Base-by-base conservation (phyloP, 2,113 vertebrate species). In the Ardeotis arabs region DNA sequence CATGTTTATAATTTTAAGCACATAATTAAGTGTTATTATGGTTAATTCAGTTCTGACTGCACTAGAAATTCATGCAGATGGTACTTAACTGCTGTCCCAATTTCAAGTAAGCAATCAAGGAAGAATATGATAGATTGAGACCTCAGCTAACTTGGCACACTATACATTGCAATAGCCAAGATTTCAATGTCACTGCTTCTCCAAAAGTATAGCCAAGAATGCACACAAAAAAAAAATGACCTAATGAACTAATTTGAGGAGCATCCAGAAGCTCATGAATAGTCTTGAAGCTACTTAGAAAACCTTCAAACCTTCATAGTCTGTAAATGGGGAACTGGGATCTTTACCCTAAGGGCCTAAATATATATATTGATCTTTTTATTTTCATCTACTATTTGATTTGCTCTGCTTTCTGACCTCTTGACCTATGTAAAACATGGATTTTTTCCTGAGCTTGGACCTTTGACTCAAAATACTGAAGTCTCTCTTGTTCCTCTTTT, bases 1-100 rank as follows among this genome's bases (percentile, higher is more conserved):
- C 15, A 50, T 44, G 28, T 8, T 82, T 83, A 66, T 75, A 58
- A 84, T 49, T 75, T 70, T 69, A 72, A 75, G 35, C 39, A 75
- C 0, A 0, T 63, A 67, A 85, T 88, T 90, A 79, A 87, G 12
- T 29, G 15, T 7, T 80, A 81, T 70, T 81, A n/a, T 31, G 37
- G n/a, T 47, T 83, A 88, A 88, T 91, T 87, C 37, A 55, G 39
- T 88, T 79, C 70, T 90, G 59, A 69, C 52, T 80, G 41, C 60
- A 25, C 31, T 67, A 81, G 44, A 90, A 93, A 83, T 84, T 37
- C 10, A 59, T 82, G 63, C 25, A 94, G 79, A 82, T 21, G 20
- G 14, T 66, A 8, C 25, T 91, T 86, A 74, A 77, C 24, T 67
- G 28, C 22, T 80, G 22, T 76, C 20, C 39, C 76, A 58, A 10